Base-by-base conservation (phyloP, 2,113 vertebrate genomes). In the Hiodon tergisus region DNA sequence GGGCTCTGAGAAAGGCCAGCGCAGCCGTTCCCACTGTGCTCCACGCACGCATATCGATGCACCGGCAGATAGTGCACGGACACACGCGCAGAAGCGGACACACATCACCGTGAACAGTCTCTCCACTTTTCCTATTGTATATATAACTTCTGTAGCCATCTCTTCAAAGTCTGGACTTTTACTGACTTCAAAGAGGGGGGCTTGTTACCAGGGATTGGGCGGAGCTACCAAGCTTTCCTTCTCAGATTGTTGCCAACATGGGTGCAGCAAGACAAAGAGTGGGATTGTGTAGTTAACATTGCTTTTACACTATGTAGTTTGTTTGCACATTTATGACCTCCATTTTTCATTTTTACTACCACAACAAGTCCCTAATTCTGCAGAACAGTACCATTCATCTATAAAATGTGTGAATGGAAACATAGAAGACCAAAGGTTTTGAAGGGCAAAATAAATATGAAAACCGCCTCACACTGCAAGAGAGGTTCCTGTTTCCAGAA, bases 1-100 rank as follows among this genome's bases (percentile, higher is more conserved):
- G 79, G 46, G 74, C 75, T 78, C 79, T 89, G 88, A 87, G 89
- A 89, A 88, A 84, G 69, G 74, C 84, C 84, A 86, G 81, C 76
- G 75, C 46, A 59, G 63, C 76, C 71, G 83, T 90, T 90, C 88
- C 84, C 85, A 89, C 83, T 87, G 86, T 77, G 81, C 16, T 66
- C 75, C 78, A 73, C 80, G 79, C 76, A 70, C 72, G 16, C 78
- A 79, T 47, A 79, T 79, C n/a, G 7, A 77, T 81, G 69, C 72
- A 83, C 76, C 58, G 77, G 80, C 80, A 78, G 76, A 77, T 80
- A 79, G 72, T 81, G 60, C 68, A 53, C 14, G 52, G 52, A n/a
- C 52, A 51, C 11, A 75, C 50, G 70, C 69, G 9, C 52, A 65
- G 31, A 50, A 14, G 14, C 31, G 65, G 6, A 57, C 51, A 6